phyloP scores from a whole-genome alignment of 2,113 vertebrate species.

The Eudyptes chrysolophus region DNA sequence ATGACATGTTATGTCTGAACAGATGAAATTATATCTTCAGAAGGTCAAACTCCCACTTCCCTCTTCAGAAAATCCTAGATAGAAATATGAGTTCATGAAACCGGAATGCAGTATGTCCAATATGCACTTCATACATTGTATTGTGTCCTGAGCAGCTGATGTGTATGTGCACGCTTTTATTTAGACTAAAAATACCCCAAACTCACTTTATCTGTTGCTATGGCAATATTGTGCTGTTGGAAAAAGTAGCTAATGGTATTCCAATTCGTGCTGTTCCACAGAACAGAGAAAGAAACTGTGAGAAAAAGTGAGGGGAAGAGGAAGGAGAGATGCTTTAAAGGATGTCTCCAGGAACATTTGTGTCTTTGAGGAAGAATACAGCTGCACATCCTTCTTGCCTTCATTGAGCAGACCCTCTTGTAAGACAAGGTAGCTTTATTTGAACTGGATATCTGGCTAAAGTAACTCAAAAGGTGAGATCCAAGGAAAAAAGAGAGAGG shows the following conservation, averaged over 20 bases:
- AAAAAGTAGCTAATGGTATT: constrained; percentile 56
- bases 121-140: not conserved
- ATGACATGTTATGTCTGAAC: not conserved
- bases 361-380: not conserved
- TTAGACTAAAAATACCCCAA: not conserved
- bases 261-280: constrained; percentile 11
- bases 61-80: not conserved
- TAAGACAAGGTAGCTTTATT: not conserved
- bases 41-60: not conserved
- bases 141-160: not conserved
- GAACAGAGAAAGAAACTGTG: constrained; percentile 26
- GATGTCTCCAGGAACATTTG: not conserved
- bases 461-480: not conserved
- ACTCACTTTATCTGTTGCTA: constrained; percentile 10
- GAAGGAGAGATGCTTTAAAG: not conserved
- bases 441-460: not conserved
- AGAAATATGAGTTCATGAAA: not conserved
- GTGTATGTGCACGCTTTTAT: not conserved
- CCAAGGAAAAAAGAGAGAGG: not conserved
- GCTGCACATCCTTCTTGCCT: not conserved
- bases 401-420: not conserved
- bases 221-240: constrained; percentile 9
- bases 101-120: not conserved
- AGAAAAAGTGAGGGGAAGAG: constrained; percentile 11
- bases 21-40: not conserved